Evolutionary conservation across 2,113 vertebrate species (phyloP).

Genomic region (Cinclus cinclus): DNA sequence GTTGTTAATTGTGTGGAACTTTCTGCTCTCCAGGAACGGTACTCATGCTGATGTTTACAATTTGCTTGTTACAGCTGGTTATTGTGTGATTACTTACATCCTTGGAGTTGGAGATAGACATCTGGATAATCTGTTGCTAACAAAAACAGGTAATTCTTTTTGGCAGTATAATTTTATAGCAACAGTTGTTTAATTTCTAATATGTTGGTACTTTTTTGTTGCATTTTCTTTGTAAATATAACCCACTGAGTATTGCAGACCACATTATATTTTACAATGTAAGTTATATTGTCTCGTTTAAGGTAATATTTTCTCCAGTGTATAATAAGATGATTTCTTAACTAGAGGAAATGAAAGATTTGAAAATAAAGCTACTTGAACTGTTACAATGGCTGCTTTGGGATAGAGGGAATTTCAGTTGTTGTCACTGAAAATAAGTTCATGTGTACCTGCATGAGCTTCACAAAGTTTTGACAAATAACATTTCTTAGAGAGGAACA

Average conservation of each 20-base stretch:
- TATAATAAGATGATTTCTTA: neutral
- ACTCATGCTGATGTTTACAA: neutral
- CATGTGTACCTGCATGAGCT: neutral
- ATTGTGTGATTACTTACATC: conserved; percentile 98
- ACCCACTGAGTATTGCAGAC: neutral
- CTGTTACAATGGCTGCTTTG: neutral
- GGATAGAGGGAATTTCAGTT: neutral
- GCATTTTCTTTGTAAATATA: neutral
- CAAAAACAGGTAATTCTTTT: conserved; percentile 85
- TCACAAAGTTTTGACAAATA: neutral
- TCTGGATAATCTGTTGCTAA: conserved; percentile 95
- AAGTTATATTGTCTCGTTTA: neutral
- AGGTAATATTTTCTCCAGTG: neutral
- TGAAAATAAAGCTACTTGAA: neutral
- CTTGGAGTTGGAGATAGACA: conserved; percentile 97
- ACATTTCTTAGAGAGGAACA: neutral
- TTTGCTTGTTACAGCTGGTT: conserved; percentile 84
- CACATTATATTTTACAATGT: neutral
- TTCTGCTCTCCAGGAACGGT: neutral
- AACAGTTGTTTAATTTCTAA: neutral
- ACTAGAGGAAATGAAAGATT: neutral
- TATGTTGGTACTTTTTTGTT: neutral
- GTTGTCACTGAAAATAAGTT: neutral
- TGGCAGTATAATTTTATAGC: neutral
- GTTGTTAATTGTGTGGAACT: neutral